Evolutionary conservation across 2,888 invertebrate genomes (phyloP).

Genomic region (Endomychus coccineus): DNA sequence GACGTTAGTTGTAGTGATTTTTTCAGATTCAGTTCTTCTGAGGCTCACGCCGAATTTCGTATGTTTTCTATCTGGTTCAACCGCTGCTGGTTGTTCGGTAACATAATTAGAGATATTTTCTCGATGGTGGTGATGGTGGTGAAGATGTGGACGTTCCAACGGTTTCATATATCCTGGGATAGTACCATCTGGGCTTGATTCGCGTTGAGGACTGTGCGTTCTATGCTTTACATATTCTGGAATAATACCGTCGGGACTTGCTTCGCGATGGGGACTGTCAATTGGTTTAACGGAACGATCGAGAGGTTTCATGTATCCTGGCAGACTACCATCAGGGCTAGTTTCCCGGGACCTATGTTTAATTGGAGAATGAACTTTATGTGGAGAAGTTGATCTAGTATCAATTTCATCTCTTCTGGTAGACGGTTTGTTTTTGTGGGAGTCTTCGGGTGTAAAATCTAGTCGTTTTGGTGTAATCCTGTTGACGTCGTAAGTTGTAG

Average conservation of each 20-base stretch:
- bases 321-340: constrained; percentile 26
- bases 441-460: constrained; percentile 6
- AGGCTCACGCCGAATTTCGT: constrained; percentile 64
- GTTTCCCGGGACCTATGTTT: constrained; percentile 13
- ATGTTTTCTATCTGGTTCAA: constrained; percentile 22
- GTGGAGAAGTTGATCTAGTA: too few relatives aligned
- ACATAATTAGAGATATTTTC: too few relatives aligned
- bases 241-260: too few relatives aligned
- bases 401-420: too few relatives aligned
- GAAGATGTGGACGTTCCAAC: too few relatives aligned
- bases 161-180: background rate
- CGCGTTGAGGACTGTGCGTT: background rate
- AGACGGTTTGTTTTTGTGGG: too few relatives aligned
- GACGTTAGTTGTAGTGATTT: constrained; percentile 35
- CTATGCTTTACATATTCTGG: too few relatives aligned
- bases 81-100: too few relatives aligned
- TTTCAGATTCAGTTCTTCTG: constrained; percentile 51
- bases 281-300: constrained; percentile 28
- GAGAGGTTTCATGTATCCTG: constrained; percentile 38
- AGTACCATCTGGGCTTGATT: constrained; percentile 1
- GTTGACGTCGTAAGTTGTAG: constrained; percentile 16
- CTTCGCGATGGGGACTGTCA: constrained; percentile 9
- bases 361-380: too few relatives aligned
- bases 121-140: too few relatives aligned
- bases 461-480: constrained; percentile 15